Evolutionary conservation across 2,113 vertebrate species (phyloP).

Genomic region (Tretioscincus oriximinensis): DNA sequence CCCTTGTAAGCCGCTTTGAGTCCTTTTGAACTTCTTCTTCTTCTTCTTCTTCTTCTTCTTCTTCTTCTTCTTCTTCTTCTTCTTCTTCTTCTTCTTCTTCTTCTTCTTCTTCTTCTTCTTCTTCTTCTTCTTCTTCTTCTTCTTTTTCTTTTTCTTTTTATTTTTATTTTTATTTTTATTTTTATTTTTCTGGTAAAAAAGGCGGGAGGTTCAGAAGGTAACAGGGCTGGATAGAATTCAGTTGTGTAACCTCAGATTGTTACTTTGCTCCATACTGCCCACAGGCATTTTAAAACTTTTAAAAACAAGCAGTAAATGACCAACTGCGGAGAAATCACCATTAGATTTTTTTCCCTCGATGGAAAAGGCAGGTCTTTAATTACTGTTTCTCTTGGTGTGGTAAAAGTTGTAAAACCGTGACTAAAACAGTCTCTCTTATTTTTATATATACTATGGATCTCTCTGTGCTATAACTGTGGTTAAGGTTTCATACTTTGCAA

Average conservation of each 20-base stretch:
- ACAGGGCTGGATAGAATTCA: conserved; percentile 28
- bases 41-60: no score
- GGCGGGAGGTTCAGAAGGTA: conserved; percentile 21
- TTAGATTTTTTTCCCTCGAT: conserved; percentile 55
- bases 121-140: no score
- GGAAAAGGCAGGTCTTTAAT: conserved; percentile 69
- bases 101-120: no score
- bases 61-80: no score
- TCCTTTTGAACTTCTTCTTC: no score
- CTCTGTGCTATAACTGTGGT: neutral
- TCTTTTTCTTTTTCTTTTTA: no score
- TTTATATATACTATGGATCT: conserved; percentile 57
- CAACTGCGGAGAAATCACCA: conserved; percentile 49
- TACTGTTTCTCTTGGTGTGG: conserved; percentile 55
- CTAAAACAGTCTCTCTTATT: conserved; percentile 42
- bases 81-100: no score
- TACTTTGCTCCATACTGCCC: conserved; percentile 39
- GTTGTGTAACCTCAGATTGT: conserved; percentile 21
- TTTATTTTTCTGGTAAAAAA: no score
- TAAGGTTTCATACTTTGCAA: conserved; percentile 11
- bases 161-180: no score
- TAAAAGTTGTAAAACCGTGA: conserved; percentile 66
- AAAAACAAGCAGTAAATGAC: conserved; percentile 52
- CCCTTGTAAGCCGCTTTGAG: no score
- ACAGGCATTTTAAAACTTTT: conserved; percentile 50